phyloP scores from a whole-genome alignment of 2,888 invertebrate genomes.

The Drosophila picticornis region DNA sequence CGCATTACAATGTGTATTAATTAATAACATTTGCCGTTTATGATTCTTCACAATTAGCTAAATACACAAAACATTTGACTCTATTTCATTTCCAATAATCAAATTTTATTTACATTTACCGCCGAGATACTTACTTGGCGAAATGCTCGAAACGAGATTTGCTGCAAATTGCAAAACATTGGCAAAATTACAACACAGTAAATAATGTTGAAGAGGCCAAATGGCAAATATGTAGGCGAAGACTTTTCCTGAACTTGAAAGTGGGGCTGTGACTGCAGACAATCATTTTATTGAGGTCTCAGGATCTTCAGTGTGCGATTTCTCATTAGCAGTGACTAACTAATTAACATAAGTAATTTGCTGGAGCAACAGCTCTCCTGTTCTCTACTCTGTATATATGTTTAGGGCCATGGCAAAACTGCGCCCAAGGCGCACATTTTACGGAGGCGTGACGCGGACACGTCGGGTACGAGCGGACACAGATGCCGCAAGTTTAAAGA shows the following conservation, averaged over 20 bases:
- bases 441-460: conserved; percentile 33
- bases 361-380: conserved; percentile 32
- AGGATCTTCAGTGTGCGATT: conserved; percentile 52
- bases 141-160: not conserved
- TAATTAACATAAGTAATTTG: conserved; percentile 81
- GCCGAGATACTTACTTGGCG: not conserved
- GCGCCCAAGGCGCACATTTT: conserved; percentile 54
- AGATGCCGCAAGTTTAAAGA: conserved; percentile 49
- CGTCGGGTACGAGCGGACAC: conserved; percentile 7
- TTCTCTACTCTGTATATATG: not conserved
- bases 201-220: not conserved
- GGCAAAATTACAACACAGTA: not conserved
- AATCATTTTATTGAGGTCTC: conserved; percentile 38
- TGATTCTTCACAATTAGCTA: not conserved
- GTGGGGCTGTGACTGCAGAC: conserved; percentile 31
- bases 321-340: conserved; percentile 69
- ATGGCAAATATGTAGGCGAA: conserved; percentile 16
- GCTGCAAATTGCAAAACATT: not conserved
- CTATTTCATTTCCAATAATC: conserved; percentile 13
- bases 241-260: conserved; percentile 14
- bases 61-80: not conserved
- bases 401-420: conserved; percentile 31
- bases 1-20: not conserved
- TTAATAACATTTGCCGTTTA: not conserved
- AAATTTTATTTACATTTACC: conserved; percentile 1